Evolutionary conservation across 1,140 invertebrate species (phyloP).

Genomic region (Ceratosolen solmsi): DNA sequence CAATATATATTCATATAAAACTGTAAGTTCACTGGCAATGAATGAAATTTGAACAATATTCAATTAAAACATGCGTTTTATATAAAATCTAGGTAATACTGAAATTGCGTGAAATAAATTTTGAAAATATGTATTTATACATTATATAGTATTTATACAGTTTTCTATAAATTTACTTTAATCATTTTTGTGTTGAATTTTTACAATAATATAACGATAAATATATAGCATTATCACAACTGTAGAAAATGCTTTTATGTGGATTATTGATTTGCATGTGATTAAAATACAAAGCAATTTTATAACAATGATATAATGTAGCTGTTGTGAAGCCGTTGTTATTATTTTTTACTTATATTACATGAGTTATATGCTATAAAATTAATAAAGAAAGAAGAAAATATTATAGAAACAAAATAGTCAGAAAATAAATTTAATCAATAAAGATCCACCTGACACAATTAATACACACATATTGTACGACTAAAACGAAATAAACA

Average conservation of each 20-base stretch:
- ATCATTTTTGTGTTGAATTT: conserved; percentile 23
- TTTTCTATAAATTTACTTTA: background rate
- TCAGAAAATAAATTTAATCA: background rate
- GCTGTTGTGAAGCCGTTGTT: background rate
- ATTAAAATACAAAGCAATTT: conserved; percentile 10
- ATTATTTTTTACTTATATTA: conserved; percentile 11
- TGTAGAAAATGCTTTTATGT: conserved; percentile 11
- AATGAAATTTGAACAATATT: background rate
- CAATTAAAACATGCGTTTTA: background rate
- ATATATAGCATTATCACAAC: background rate
- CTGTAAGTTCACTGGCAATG: background rate
- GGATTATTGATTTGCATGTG: too few species aligned
- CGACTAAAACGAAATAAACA: background rate
- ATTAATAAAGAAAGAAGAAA: background rate
- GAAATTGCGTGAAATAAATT: background rate
- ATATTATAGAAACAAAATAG: conserved; percentile 1
- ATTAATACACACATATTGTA: background rate
- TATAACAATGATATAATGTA: conserved; percentile 23
- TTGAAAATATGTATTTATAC: background rate
- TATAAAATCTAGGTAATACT: conserved; percentile 1
- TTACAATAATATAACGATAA: background rate
- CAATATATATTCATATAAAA: conserved; percentile 12
- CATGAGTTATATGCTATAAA: background rate
- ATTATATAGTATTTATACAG: background rate
- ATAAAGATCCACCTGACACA: background rate